phyloP scores from a whole-genome alignment of 2,888 invertebrate species.

The Chorisops tibialis region DNA sequence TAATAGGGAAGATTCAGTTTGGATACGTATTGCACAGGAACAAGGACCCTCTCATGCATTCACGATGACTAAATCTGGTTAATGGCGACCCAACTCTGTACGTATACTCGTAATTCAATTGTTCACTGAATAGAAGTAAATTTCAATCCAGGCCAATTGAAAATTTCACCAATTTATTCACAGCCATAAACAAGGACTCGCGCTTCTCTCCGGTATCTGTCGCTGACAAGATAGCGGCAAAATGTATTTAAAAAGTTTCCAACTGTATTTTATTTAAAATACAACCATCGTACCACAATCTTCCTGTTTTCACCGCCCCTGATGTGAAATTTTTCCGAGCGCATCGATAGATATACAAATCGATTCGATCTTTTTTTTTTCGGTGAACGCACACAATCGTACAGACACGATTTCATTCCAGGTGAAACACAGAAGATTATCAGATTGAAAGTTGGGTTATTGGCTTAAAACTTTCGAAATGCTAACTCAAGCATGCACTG shows the following conservation, averaged over 20 bases:
- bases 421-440: no score
- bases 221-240: slow-evolving; percentile 13
- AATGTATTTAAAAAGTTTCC: slow-evolving; percentile 24
- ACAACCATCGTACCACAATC: no score
- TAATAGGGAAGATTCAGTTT: no score
- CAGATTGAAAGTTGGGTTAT: no score
- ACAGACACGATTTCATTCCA: no score
- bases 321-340: no score
- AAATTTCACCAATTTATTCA: slow-evolving; percentile 14
- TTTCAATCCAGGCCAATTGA: slow-evolving; percentile 28
- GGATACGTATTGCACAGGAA: background rate
- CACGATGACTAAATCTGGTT: slow-evolving; percentile 9
- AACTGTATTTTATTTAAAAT: slow-evolving; percentile 1
- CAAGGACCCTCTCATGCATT: background rate
- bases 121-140: slow-evolving; percentile 30
- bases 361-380: no score
- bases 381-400: no score
- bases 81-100: slow-evolving; percentile 15
- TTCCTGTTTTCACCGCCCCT: no score
- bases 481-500: no score
- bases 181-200: background rate
- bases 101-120: slow-evolving; percentile 30
- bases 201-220: background rate
- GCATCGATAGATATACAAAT: no score
- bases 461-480: no score